Base-by-base conservation (phyloP, 2,113 vertebrate genomes). In the Tetrao urogallus region DNA sequence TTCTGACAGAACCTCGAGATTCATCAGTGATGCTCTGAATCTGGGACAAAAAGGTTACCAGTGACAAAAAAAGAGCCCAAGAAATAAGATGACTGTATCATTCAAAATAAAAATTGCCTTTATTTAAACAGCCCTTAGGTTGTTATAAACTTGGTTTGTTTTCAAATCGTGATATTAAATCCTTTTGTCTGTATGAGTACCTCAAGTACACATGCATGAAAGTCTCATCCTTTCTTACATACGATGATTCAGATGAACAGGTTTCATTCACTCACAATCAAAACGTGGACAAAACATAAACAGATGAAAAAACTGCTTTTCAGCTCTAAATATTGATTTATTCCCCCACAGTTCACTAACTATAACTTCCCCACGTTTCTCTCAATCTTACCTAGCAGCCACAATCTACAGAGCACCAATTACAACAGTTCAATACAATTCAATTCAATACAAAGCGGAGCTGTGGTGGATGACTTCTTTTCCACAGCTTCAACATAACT, bases 1-100 rank as follows among this genome's bases (percentile, higher is more conserved):
- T 98, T 70, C 98, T 98, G 94, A 99, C 95, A 32, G 98, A 99
- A 47, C 98, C 98, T 24, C 98, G 98, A 94, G 99, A 99, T 47
- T 98, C 98, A 94, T 99, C 98, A 43, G 98, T 98, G 96, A 99
- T 99, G 96, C 98, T 99, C 98, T 99, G 99, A 97, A 99, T 99
- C 98, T 99, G 98, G 96, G 96, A 93, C 40, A 92, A 83, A 88
- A 88, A 85, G 4, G 42, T 79, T 96, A 97, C 92, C 58, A 88
- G 64, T 58, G 69, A 93, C 94, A 86, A 85, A 93, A 88, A 77
- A 74, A 80, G 87, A 54, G 27, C 52, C 54, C 70, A 57, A 95
- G 95, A 95, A 98, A 95, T 95, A 94, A 97, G 85, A 90, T 28
- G 20, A 65, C 38, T 5, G 48, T 24, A 43, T 30, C 64, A 63